A percentile compares a stretch with the other conserved stretches of the same genome.
phyloP scores from a whole-genome alignment of 2,888 invertebrate species.

The Philereme transversata region DNA sequence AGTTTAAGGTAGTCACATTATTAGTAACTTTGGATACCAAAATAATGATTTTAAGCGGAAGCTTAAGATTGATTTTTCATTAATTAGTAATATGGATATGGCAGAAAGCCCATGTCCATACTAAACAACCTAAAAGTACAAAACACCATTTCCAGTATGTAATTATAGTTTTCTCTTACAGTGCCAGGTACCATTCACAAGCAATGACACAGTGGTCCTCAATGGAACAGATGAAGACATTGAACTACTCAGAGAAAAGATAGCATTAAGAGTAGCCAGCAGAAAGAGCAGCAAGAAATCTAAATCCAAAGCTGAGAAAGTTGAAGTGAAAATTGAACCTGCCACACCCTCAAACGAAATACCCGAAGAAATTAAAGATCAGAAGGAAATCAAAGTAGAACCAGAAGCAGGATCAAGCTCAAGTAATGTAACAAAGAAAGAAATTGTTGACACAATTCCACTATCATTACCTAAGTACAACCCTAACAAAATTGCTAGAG shows the following conservation, averaged over 20 bases:
- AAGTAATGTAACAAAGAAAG: slow-evolving; percentile 63
- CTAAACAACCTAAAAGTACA: too few relatives aligned
- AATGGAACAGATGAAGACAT: slow-evolving; percentile 94
- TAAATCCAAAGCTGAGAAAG: slow-evolving; percentile 60
- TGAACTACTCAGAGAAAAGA: slow-evolving; percentile 84
- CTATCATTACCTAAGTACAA: slow-evolving; percentile 73
- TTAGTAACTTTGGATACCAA: too few relatives aligned
- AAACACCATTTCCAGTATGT: too few relatives aligned
- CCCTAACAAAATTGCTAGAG: slow-evolving; percentile 69
- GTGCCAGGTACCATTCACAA: slow-evolving; percentile 91
- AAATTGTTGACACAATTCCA: slow-evolving; percentile 75
- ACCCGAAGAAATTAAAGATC: slow-evolving; percentile 44
- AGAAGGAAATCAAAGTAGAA: slow-evolving; percentile 64
- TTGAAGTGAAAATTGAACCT: slow-evolving; percentile 51
- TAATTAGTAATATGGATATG: too few relatives aligned
- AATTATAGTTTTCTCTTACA: slow-evolving; percentile 51
- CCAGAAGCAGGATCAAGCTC: slow-evolving; percentile 58
- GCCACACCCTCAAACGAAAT: slow-evolving; percentile 40
- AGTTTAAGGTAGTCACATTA: too few relatives aligned
- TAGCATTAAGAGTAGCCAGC: slow-evolving; percentile 87
- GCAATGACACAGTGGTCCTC: slow-evolving; percentile 93
- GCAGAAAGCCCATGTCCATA: too few relatives aligned
- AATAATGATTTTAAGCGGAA: too few relatives aligned
- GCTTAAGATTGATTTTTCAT: too few relatives aligned
- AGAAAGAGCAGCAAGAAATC: slow-evolving; percentile 88